These are phyloP conservation scores for Drosophila albomicans DNA, from an alignment of 1,140 invertebrate genomes.

Conservation along the genomic window DNA sequence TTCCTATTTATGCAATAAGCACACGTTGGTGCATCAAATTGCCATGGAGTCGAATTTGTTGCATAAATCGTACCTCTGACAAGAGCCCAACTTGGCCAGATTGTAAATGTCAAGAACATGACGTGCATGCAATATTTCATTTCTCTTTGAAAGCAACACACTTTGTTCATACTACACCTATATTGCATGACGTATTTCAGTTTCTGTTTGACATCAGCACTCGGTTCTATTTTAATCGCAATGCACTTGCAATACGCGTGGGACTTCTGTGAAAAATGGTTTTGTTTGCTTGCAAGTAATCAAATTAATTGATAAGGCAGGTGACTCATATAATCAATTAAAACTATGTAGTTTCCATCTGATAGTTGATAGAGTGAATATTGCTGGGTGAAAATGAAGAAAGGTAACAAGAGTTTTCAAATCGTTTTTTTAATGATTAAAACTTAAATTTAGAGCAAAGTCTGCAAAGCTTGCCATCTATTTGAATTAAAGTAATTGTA, in stretches of 20 bases:
- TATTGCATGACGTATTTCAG: constrained; percentile 23
- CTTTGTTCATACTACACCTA: neutral
- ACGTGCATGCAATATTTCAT: constrained; percentile 44
- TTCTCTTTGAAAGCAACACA: constrained; percentile 19
- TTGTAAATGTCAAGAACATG: constrained; percentile 32
- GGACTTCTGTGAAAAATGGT: neutral
- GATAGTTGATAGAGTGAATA: neutral
- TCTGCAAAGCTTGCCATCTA: too few species aligned
- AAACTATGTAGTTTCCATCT: neutral
- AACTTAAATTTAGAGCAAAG: too few species aligned
- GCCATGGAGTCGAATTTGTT: neutral
- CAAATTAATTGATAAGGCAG: constrained; percentile 19
- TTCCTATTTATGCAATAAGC: neutral
- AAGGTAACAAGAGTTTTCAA: neutral
- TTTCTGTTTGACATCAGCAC: constrained; percentile 31
- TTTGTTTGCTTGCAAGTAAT: constrained; percentile 12
- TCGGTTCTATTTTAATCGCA: constrained; percentile 18
- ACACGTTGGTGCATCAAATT: neutral
- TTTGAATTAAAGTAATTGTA: too few species aligned
- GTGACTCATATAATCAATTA: neutral
- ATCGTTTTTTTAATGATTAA: too few species aligned
- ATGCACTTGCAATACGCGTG: constrained; percentile 10
- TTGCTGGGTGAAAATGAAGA: neutral
- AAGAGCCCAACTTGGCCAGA: constrained; percentile 6
- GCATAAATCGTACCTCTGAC: constrained; percentile 6